Evolutionary conservation across 2,797 vertebrate species (phyloP).

Genomic region (Cossypha niveicapilla): DNA sequence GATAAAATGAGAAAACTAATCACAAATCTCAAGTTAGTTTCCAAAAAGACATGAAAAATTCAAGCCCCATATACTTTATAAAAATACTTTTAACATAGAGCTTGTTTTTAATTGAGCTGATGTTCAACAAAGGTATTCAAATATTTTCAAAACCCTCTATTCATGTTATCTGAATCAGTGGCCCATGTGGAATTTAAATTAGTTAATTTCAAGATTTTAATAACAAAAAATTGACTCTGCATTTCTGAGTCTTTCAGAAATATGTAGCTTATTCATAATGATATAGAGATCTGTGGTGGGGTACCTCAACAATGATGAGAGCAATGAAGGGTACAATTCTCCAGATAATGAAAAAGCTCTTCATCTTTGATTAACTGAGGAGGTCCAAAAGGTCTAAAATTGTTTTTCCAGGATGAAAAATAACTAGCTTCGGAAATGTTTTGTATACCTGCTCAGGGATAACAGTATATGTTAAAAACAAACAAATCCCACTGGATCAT

Average conservation of each 20-base stretch:
- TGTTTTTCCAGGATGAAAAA: not conserved
- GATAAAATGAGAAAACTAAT: not conserved
- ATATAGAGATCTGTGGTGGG: not conserved
- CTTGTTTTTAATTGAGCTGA: not conserved
- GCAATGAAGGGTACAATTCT: not conserved
- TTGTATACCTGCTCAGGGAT: not conserved
- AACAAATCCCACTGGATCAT: not conserved
- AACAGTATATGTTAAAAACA: not conserved
- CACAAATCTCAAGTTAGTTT: not conserved
- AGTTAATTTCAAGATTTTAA: slow-evolving; percentile 56
- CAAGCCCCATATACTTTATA: not conserved
- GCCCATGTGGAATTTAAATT: slow-evolving; percentile 57
- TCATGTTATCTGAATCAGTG: slow-evolving; percentile 24
- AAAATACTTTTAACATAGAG: not conserved
- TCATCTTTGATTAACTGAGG: slow-evolving; percentile 21
- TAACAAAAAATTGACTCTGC: slow-evolving; percentile 2
- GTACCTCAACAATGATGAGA: not conserved
- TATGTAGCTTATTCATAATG: not conserved
- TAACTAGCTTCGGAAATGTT: not conserved
- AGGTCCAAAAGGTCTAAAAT: not conserved
- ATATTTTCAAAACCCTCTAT: not conserved
- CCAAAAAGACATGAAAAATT: not conserved
- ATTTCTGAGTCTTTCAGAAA: slow-evolving; percentile 3
- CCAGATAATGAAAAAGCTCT: not conserved
- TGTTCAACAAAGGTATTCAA: not conserved